Conservation (phyloP, 1,140 invertebrate species). For the Habropoda laboriosa region DNA sequence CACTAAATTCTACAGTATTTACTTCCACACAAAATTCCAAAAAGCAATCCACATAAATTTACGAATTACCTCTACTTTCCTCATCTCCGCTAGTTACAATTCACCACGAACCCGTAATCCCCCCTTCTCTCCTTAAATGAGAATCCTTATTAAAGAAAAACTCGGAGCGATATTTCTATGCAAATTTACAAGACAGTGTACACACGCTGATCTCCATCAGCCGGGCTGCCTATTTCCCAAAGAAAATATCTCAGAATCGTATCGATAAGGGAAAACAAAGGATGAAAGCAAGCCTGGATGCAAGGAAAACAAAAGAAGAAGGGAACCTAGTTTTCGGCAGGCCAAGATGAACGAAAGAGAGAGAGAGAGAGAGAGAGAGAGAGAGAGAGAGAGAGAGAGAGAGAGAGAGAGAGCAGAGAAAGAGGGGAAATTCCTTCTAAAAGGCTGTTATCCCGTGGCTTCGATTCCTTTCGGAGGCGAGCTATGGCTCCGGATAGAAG, state of each 20-base stretch:
- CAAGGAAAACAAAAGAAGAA: not conserved
- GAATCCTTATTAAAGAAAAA: too few species aligned
- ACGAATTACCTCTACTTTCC: too few species aligned
- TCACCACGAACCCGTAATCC: too few species aligned
- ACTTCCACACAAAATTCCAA: too few species aligned
- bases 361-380: not conserved
- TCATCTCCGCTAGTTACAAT: too few species aligned
- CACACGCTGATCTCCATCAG: too few species aligned
- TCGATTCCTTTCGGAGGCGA: slow-evolving; percentile 23
- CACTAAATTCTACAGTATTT: too few species aligned
- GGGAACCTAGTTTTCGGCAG: not conserved
- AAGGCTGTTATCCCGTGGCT: slow-evolving; percentile 25
- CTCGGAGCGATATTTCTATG: too few species aligned
- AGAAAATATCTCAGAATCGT: not conserved
- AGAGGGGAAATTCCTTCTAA: slow-evolving; percentile 7
- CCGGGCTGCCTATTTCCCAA: not conserved
- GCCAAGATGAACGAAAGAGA: slow-evolving; percentile 5
- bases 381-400: not conserved
- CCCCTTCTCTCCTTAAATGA: too few species aligned
- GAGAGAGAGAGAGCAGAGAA: not conserved
- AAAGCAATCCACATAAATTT: too few species aligned
- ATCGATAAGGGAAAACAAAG: slow-evolving; percentile 21
- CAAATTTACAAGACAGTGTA: not conserved
- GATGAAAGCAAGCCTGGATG: not conserved
- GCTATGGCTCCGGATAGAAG: slow-evolving; percentile 13